Conservation (phyloP, 2,113 vertebrate genomes). For the Xyliphius kryptos region DNA sequence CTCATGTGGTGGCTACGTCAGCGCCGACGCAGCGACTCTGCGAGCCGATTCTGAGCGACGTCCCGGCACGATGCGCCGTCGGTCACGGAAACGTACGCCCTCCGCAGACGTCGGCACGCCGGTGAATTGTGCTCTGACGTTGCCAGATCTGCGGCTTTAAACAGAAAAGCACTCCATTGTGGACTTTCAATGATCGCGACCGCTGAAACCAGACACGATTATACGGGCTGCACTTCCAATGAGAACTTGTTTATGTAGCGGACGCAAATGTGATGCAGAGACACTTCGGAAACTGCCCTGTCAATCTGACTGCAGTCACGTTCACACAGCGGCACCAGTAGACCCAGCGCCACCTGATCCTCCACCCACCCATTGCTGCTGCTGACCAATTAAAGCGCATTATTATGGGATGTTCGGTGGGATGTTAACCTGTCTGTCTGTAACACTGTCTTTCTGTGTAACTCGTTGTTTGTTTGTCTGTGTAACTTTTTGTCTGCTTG, state of each 20-base stretch:
- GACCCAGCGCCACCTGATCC: too few species aligned
- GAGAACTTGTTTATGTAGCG: conserved; percentile 5
- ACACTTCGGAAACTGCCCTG: neutral
- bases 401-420: too few species aligned
- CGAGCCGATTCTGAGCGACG: neutral
- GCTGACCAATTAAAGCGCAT: too few species aligned
- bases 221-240: conserved; percentile 7
- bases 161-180: conserved; percentile 13
- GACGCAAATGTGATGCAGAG: conserved; percentile 7
- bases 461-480: too few species aligned
- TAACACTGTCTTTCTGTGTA: too few species aligned
- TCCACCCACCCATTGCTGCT: too few species aligned
- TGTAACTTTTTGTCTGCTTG: too few species aligned
- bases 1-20: too few species aligned
- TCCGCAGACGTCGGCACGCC: conserved; percentile 4
- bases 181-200: conserved; percentile 3
- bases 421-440: too few species aligned
- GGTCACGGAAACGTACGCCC: neutral
- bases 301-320: neutral
- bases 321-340: too few species aligned
- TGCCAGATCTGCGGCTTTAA: conserved; percentile 16
- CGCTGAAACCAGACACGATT: conserved; percentile 13
- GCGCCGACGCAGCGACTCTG: too few species aligned
- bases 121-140: conserved; percentile 1
- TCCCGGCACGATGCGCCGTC: neutral